Evolutionary conservation across 2,797 vertebrate species (phyloP), one percentile per base, ranked within the genome.

Genomic region (Sebastes diaconus): DNA sequence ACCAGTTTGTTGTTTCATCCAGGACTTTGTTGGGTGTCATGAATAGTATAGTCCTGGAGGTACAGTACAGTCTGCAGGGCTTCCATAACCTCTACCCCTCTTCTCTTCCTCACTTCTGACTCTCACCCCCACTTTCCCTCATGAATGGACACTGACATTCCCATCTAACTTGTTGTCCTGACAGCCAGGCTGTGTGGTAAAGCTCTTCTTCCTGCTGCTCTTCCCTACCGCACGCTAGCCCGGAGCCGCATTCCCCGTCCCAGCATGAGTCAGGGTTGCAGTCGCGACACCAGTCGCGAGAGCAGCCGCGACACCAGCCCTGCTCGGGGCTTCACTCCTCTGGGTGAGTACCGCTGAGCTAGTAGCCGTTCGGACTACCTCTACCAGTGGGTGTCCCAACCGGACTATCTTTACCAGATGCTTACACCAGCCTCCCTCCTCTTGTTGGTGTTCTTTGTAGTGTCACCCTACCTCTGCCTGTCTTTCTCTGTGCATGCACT

Each of bases 211-310:
- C 97, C 97, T 97, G 96, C 97, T 94, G 96, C 97, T 97, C 96
- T 96, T 94, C 96, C 96, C 96, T 96, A 96, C 97, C 96, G 96
- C 97, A 99, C 81, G 88, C 90, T 97, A 99, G 98, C 97, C 96
- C 97, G 98, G 98, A 99, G 97, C 97, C 98, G 98, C 92, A 99
- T 99, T 93, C 98, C 98, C 86, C 97, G 98, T 89, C 98, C 98
- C 96, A 99, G 98, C 97, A 97, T 99, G 98, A 99, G 98, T 98
- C 98, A 99, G 96, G 98, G 98, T 94, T 99, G 98, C 96, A 99
- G 98, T 96, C 98, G 98, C 92, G 97, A 99, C 96, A 98, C 97
- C 94, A 99, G 98, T 97, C 97, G 98, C 92, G 98, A 99, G 96
- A 99, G 98, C 97, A 99, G 98, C 96, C 97, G 98, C 24, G 98